Conservation (phyloP, 37 sponge, comb jelly and placozoan species). For the Mnemiopsis leidyi region DNA sequence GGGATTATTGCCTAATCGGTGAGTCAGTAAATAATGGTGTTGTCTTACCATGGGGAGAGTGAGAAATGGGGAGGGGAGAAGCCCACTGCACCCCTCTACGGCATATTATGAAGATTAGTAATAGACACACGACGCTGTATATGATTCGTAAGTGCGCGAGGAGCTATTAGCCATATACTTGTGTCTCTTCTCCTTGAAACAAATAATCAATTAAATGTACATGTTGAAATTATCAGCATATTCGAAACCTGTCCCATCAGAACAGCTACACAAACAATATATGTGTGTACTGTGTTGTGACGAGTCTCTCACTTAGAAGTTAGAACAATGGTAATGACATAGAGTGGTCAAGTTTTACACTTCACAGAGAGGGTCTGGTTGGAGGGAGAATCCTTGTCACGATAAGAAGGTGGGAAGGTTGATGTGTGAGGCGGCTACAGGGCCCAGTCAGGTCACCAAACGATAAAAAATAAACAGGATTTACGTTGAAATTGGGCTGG, state of each 20-base stretch:
- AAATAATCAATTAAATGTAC: not conserved
- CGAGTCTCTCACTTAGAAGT: too few species aligned
- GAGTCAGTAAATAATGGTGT: not conserved
- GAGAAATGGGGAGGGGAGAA: not conserved
- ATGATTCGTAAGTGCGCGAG: not conserved
- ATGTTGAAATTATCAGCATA: not conserved
- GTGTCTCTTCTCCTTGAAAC: too few species aligned
- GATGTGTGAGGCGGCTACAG: too few species aligned
- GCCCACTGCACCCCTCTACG: not conserved
- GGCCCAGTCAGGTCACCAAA: too few species aligned
- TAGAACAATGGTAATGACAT: too few species aligned
- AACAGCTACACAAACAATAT: not conserved
- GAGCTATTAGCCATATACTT: not conserved
- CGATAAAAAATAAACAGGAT: too few species aligned
- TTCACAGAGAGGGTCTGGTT: too few species aligned
- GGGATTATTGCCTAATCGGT: not conserved
- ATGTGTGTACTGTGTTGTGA: not conserved
- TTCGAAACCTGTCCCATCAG: not conserved
- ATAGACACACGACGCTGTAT: not conserved
- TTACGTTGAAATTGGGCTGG: too few species aligned
- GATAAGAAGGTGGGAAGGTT: too few species aligned
- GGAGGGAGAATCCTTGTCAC: too few species aligned
- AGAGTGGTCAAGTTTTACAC: too few species aligned
- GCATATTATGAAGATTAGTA: too few species aligned
- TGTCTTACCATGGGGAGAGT: not conserved